Conservation (phyloP, 2,113 vertebrate species). For the Egretta garzetta region DNA sequence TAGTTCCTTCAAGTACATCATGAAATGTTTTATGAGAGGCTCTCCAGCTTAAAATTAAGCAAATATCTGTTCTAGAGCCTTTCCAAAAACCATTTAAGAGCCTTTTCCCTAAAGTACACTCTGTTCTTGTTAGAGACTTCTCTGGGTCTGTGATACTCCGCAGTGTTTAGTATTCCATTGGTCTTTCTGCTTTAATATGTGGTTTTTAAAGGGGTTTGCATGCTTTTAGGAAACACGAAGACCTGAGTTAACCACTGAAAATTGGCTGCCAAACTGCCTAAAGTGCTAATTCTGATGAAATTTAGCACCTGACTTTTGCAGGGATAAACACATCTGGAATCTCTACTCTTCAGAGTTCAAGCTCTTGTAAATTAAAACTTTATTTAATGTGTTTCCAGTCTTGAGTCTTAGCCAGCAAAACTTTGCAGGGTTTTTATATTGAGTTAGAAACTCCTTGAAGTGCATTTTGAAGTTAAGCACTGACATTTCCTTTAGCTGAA, state of each 20-base stretch:
- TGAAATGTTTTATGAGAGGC: not conserved
- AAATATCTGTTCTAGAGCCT: not conserved
- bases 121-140: not conserved
- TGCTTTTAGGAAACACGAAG: not conserved
- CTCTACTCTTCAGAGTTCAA: not conserved
- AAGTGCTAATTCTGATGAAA: constrained; percentile 57
- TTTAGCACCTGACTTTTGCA: constrained; percentile 44
- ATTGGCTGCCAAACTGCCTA: constrained; percentile 5
- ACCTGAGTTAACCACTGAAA: constrained; percentile 11
- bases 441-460: not conserved
- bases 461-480: not conserved
- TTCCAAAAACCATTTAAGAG: not conserved
- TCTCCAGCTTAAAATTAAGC: constrained; percentile 12
- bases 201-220: not conserved
- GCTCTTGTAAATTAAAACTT: constrained; percentile 8
- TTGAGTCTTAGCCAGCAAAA: not conserved
- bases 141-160: not conserved
- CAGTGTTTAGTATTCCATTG: not conserved
- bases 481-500: not conserved
- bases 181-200: not conserved
- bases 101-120: not conserved
- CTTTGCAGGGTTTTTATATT: not conserved
- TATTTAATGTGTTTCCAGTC: constrained; percentile 15
- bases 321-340: constrained; percentile 58
- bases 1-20: not conserved